Evolutionary conservation across 2,113 vertebrate species (phyloP).

Genomic region (Globicephala melas): DNA sequence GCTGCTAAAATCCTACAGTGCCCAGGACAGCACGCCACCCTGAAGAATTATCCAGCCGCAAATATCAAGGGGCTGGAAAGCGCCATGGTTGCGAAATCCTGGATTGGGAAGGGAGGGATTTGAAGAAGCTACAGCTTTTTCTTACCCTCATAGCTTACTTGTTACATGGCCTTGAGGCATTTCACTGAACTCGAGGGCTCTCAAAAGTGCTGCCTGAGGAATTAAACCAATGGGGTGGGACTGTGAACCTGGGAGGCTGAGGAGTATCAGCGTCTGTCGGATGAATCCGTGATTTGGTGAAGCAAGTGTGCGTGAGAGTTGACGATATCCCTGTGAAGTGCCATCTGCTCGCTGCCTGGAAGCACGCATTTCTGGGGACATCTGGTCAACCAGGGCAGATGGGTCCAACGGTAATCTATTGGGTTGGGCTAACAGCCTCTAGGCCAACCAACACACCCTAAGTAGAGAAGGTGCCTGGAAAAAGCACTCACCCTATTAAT

Average conservation of each 20-base stretch:
- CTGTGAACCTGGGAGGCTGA: background rate
- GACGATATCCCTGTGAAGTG: too few relatives aligned
- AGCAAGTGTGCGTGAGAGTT: accelerated
- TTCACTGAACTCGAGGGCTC: accelerated
- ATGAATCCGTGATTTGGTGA: background rate
- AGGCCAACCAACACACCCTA: background rate
- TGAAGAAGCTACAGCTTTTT: background rate
- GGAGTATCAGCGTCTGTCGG: accelerated
- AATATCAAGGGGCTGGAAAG: background rate
- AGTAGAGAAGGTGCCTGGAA: background rate
- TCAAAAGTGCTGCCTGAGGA: background rate
- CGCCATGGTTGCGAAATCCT: accelerated
- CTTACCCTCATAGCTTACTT: accelerated
- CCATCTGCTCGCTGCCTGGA: too few relatives aligned
- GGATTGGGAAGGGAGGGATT: background rate
- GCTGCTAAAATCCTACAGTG: accelerated
- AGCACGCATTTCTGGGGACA: background rate
- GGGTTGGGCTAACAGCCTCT: background rate
- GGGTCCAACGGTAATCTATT: background rate
- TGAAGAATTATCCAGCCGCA: too few relatives aligned
- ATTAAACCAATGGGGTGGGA: too few relatives aligned
- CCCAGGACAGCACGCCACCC: accelerated
- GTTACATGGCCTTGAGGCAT: accelerated
- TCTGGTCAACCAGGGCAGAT: background rate
- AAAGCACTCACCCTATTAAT: background rate